These are phyloP conservation scores for Drosophila repleta DNA, from an alignment of 1,140 invertebrate genomes.

Conservation along the genomic window DNA sequence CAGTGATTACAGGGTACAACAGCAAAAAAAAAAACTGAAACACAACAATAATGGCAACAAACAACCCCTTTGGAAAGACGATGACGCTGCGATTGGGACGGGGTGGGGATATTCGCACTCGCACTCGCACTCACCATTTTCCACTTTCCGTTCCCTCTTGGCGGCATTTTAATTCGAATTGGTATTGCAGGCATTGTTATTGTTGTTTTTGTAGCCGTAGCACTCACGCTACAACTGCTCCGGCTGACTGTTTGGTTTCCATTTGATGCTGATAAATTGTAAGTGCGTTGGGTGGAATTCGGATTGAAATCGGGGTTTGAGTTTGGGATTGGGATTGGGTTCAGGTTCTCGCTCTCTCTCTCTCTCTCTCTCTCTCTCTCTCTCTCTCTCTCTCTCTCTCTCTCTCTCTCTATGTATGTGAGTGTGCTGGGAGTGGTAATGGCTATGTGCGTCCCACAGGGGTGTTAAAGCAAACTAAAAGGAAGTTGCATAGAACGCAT, in stretches of 20 bases:
- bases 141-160: slow-evolving; percentile 17
- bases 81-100: slow-evolving; percentile 32
- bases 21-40: slow-evolving; percentile 27
- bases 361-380: background rate
- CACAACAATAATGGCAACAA: slow-evolving; percentile 44
- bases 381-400: background rate
- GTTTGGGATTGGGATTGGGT: slow-evolving; percentile 2
- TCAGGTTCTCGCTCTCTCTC: background rate
- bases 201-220: slow-evolving; percentile 54
- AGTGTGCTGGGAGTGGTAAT: slow-evolving; percentile 3
- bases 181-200: slow-evolving; percentile 74
- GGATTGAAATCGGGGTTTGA: slow-evolving; percentile 9
- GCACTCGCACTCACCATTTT: background rate
- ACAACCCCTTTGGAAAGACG: slow-evolving; percentile 60
- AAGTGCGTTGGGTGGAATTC: slow-evolving; percentile 61
- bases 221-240: slow-evolving; percentile 34
- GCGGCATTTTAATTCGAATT: slow-evolving; percentile 81
- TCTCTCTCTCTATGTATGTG: background rate
- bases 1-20: slow-evolving; percentile 6
- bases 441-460: slow-evolving; percentile 30
- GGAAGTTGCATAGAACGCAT: slow-evolving; percentile 75
- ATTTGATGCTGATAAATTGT: slow-evolving; percentile 82
- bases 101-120: slow-evolving; percentile 46
- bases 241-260: slow-evolving; percentile 69
- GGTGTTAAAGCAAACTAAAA: slow-evolving; percentile 62